phyloP scores from a whole-genome alignment of 2,888 invertebrate species.

The Pammene fasciana region DNA sequence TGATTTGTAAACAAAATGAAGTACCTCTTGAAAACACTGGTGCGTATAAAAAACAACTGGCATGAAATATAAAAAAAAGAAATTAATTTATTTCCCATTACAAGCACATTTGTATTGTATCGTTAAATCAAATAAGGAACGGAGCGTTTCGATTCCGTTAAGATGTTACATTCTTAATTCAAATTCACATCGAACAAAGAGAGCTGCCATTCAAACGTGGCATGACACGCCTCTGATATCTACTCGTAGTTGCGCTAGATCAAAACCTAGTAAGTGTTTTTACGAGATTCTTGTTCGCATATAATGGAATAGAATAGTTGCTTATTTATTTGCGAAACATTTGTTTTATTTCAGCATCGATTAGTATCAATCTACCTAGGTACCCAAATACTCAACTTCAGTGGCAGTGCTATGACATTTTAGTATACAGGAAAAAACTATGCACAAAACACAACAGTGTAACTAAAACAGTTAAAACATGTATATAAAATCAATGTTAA shows the following conservation, averaged over 20 bases:
- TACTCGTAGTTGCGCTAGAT: constrained; percentile 34
- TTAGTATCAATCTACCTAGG: no score
- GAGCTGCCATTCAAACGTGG: constrained; percentile 69
- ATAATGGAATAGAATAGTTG: no score
- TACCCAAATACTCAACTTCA: no score
- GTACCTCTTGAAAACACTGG: no score
- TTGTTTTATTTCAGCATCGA: no score
- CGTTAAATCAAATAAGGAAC: constrained; percentile 44
- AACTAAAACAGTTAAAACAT: no score
- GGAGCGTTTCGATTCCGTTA: constrained; percentile 52
- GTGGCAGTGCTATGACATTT: no score
- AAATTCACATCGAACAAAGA: constrained; percentile 57
- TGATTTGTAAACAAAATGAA: background rate
- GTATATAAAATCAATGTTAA: no score
- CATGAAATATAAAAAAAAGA: background rate
- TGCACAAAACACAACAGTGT: no score
- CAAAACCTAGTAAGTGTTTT: constrained; percentile 12
- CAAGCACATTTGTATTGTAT: constrained; percentile 45
- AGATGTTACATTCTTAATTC: constrained; percentile 58
- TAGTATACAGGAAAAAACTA: no score
- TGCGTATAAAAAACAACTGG: no score
- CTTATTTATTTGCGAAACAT: background rate
- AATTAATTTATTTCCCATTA: constrained; percentile 20
- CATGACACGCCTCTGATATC: constrained; percentile 61
- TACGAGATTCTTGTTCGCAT: background rate